A percentile compares a stretch with the other conserved stretches of the same genome.
These are phyloP conservation scores for Syritta pipiens DNA, from an alignment of 2,888 invertebrate genomes.

Conservation along the genomic window DNA sequence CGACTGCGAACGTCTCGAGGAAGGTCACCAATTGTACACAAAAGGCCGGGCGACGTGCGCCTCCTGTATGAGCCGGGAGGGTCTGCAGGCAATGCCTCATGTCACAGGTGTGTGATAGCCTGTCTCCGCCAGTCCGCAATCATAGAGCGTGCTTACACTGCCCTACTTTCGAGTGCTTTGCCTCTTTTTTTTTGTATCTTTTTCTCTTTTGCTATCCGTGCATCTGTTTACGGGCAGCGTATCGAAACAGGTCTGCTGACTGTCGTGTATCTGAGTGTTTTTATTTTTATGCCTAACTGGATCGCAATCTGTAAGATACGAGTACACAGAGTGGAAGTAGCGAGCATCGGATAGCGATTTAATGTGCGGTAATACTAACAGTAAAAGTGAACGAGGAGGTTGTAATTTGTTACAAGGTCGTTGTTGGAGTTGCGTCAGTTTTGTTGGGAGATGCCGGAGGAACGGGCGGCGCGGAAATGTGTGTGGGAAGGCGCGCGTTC, in stretches of 20 bases:
- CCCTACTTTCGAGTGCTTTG: constrained; percentile 62
- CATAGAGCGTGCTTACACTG: constrained; percentile 41
- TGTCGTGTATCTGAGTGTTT: neutral
- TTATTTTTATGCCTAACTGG: constrained; percentile 6
- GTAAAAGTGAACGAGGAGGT: constrained; percentile 59
- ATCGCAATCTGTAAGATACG: constrained; percentile 3
- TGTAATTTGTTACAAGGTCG: constrained; percentile 65
- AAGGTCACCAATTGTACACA: no score
- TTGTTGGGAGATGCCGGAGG: neutral
- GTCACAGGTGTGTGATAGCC: constrained; percentile 30
- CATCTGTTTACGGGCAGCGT: constrained; percentile 2
- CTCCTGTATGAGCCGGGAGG: no score
- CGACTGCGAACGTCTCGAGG: no score
- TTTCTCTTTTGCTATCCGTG: no score
- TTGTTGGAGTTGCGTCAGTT: constrained; percentile 24
- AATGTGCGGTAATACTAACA: constrained; percentile 43
- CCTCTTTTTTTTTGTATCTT: no score
- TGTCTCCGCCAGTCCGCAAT: neutral
- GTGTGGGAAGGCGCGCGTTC: neutral
- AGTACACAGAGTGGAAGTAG: neutral
- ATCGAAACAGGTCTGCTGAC: constrained; percentile 37
- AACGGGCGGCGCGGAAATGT: constrained; percentile 42
- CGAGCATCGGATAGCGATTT: constrained; percentile 20
- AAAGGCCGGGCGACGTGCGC: no score
- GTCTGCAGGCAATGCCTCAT: no score